Evolutionary conservation across 1,140 invertebrate species (phyloP).

Genomic region (Zaprionus vittiger): DNA sequence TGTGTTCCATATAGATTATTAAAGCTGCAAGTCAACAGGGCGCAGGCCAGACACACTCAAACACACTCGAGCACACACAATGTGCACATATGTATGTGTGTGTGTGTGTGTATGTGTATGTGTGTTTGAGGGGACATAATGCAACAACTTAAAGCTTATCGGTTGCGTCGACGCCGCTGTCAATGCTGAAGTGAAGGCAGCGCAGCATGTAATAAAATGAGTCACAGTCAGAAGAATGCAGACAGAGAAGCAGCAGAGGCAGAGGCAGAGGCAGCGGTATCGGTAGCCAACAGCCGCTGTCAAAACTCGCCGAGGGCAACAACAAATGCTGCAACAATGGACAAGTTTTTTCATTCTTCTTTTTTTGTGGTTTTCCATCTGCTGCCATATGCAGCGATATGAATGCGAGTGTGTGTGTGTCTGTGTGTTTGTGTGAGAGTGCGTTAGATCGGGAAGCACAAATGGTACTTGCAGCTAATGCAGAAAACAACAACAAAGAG

Average conservation of each 20-base stretch:
- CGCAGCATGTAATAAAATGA: conserved; percentile 48
- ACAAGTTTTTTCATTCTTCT: conserved; percentile 53
- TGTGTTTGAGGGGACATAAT: conserved; percentile 20
- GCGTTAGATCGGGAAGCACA: conserved; percentile 38
- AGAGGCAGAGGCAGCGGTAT: conserved; percentile 20
- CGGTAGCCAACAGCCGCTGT: conserved; percentile 26
- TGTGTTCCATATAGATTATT: conserved; percentile 72
- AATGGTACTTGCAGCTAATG: conserved; percentile 64
- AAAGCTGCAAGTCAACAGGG: conserved; percentile 41
- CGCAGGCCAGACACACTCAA: conserved; percentile 13
- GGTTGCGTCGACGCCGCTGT: conserved; percentile 38
- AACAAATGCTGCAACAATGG: conserved; percentile 69
- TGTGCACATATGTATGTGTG: neutral
- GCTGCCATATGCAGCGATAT: conserved; percentile 62
- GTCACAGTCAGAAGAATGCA: conserved; percentile 51
- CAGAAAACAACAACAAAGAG: conserved; percentile 64
- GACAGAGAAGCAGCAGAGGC: conserved; percentile 16
- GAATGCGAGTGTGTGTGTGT: conserved; percentile 13
- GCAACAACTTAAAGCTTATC: conserved; percentile 45
- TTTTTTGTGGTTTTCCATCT: conserved; percentile 65
- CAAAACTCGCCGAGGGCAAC: conserved; percentile 59
- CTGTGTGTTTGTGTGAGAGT: conserved; percentile 22
- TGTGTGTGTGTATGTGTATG: neutral
- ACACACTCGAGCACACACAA: conserved; percentile 1
- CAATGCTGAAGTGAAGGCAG: conserved; percentile 42